Evolutionary conservation across 2,888 invertebrate species (phyloP), one percentile per base, ranked within the genome.

Genomic region (Andrena hattorfiana): DNA sequence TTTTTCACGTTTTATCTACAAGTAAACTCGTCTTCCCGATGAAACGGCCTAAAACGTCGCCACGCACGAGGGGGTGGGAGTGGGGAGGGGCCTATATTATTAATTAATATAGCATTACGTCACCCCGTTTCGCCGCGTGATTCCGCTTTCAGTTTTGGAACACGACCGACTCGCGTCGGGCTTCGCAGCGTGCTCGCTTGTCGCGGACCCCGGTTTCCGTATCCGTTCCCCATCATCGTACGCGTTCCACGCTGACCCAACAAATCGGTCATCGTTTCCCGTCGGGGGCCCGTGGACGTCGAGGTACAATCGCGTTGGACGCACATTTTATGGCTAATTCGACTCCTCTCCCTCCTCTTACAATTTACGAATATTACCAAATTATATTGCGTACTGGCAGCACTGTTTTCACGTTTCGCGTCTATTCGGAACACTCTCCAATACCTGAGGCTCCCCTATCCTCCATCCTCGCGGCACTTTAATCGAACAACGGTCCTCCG

Each of bases 311-410:
- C 80, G 81, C 68, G 76, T 81, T 81, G 79, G 79, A 72, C 79
- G 77, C 81, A 83, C 73, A 73, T 66, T 54, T 76, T 75, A 72
- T 56, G 62, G 30, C 63, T 74, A 84, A 74, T 70, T 70, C 64
- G 49, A 82, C 71, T 80, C 60, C 60, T 59, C 76, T 72, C 73
- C 73, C 75, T 76, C 66, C 60, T 26, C 75, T 85, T 83, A 84
- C 81, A 56, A 30, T 62, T 87, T 86, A 88, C 88, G 83, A 88
- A 86, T 89, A 87, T 87, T 88, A 85, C 85, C 90, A 85, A 89
- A 90, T 56, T 89, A 86, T 91, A 91, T 92, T 91, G 91, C 91
- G 83, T 89, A 89, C 90, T 91, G 92, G 91, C 91, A 92, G 91
- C 91, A 89, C 89, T 85, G 86, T 89, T 90, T 89, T 85, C 87